These are phyloP conservation scores for Rissa tridactyla DNA, from an alignment of 2,113 vertebrate species.

Conservation along the genomic window DNA sequence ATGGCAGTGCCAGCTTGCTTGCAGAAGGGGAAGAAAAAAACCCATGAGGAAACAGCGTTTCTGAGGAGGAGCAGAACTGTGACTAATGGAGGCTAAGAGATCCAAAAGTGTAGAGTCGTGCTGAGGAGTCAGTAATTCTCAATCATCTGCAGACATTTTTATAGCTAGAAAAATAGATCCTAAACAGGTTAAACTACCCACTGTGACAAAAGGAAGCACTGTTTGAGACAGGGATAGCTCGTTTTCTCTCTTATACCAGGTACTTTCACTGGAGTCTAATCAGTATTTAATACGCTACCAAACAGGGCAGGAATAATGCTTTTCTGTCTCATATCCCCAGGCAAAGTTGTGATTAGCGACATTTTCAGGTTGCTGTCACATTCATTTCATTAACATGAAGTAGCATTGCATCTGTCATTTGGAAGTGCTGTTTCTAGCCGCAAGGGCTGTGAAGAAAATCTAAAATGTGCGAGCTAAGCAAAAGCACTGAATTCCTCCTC, in stretches of 20 bases:
- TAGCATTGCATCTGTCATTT: background rate
- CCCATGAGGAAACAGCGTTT: background rate
- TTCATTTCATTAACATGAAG: constrained; percentile 18
- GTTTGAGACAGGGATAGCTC: background rate
- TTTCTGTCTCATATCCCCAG: background rate
- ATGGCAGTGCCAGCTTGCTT: background rate
- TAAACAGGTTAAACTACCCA: background rate
- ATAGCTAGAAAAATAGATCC: background rate
- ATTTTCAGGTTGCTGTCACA: constrained; percentile 4
- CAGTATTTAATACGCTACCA: background rate
- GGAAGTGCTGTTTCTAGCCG: background rate
- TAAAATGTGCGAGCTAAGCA: background rate
- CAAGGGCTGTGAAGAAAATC: background rate
- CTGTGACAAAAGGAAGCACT: background rate
- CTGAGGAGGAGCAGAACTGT: background rate
- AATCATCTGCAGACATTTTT: background rate
- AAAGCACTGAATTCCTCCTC: background rate
- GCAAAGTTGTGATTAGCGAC: background rate
- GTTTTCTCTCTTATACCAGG: background rate
- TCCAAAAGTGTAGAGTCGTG: background rate
- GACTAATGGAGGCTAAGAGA: background rate
- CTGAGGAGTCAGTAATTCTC: background rate
- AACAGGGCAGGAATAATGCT: background rate
- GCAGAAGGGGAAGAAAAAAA: background rate
- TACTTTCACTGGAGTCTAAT: background rate